phyloP scores from a whole-genome alignment of 2,888 invertebrate genomes.

The Xanthia togata region DNA sequence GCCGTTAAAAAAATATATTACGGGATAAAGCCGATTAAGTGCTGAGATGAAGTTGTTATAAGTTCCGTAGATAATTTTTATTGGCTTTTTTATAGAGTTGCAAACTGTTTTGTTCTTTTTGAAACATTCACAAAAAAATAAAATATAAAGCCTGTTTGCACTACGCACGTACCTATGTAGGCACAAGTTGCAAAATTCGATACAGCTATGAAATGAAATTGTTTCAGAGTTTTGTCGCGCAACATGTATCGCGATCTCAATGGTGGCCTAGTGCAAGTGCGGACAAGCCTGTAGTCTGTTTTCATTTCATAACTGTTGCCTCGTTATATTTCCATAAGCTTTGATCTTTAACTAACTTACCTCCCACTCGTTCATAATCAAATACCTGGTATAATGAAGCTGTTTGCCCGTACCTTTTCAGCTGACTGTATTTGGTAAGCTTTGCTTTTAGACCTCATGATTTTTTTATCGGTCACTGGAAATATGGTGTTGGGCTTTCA shows the following conservation, averaged over 20 bases:
- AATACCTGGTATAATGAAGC: slow-evolving; percentile 48
- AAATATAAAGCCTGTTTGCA: background rate
- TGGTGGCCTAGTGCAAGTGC: background rate
- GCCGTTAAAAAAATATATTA: slow-evolving; percentile 31
- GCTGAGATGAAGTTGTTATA: slow-evolving; percentile 31
- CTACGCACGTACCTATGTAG: background rate
- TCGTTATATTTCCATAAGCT: slow-evolving; percentile 60
- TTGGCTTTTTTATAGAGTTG: slow-evolving; percentile 23
- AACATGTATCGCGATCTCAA: background rate
- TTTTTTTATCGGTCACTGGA: too few species aligned
- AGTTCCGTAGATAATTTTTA: slow-evolving; percentile 28
- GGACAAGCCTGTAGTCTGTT: slow-evolving; percentile 15
- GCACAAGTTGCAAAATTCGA: background rate
- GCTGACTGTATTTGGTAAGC: background rate
- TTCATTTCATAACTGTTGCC: slow-evolving; percentile 46
- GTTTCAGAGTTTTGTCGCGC: background rate
- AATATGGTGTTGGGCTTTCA: background rate
- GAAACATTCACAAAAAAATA: background rate
- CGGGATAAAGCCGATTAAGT: slow-evolving; percentile 48
- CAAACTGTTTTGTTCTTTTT: slow-evolving; percentile 4
- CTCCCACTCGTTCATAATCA: slow-evolving; percentile 51
- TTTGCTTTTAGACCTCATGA: background rate
- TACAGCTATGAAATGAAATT: background rate
- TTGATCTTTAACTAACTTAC: slow-evolving; percentile 55
- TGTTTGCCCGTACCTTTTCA: slow-evolving; percentile 26